Evolutionary conservation across 2,888 invertebrate species (phyloP), one percentile per base, ranked within the genome.

Genomic region (Brachypalpus laphriformis): DNA sequence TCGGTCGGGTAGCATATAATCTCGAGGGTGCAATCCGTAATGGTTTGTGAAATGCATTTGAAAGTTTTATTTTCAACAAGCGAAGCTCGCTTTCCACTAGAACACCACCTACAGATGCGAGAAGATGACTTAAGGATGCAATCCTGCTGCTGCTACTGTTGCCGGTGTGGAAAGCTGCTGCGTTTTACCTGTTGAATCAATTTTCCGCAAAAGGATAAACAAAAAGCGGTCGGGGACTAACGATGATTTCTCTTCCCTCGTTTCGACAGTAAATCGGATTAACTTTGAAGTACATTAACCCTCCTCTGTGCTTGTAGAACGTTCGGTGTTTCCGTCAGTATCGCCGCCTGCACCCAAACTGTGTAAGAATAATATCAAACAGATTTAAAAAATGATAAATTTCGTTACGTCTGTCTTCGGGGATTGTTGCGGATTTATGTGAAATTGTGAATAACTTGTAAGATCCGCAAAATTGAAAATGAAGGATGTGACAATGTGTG

Each of bases 311-410:
- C 54, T 54, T 54, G 47, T n/a, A 28, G 57, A 54, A n/a, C 14
- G 20, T 61, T 77, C 11, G 9, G 40, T 59, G 22, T 45, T 63
- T 7, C 28, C 14, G 9, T 9, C 16, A 6, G 9, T 42, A 11
- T 28, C 78, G 8, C 34, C 57, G 5, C 31, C 11, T 25, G n/a
- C 78, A 28, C n/a, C 28, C 25, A 16, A 40, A 14, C 74, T 74
- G 49, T 74, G 80, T 80, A 74, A 68, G 71, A 83, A 80, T 74
- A 70, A 83, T 83, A 80, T 83, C 83, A 80, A 83, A 80, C 80
- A 83, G 83, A 83, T 83, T 83, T 83, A 70, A 83, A n/a, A 83
- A 80, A 83, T 83, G 83, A 83, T 83, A 80, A 80, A 83, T 83
- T 83, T 80, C 63, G 49, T 75, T 70, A 70, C 78, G 83, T 83